Base-by-base conservation (phyloP, 2,888 invertebrate genomes). In the Tortricodes alternella region DNA sequence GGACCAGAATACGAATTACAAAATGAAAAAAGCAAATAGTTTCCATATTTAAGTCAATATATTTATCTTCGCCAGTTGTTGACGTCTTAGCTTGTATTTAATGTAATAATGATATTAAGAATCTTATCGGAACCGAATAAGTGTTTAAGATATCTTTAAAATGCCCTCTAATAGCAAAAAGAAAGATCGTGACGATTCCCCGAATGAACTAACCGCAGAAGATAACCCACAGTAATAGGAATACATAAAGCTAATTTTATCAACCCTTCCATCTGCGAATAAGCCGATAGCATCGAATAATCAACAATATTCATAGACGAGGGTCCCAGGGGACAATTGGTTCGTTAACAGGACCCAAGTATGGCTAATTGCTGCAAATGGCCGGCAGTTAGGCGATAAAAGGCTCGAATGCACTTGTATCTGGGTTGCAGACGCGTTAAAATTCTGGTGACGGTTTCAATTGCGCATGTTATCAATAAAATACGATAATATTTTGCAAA, bases 351-450 rank as follows among this genome's bases (percentile, higher is more conserved):
- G 66, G 65, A 64, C 68, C 71, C 72, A 75, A 75, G 74, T 74
- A 75, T 69, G 65, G 74, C 79, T 86, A 86, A 88, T 88, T 86
- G 84, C 82, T 79, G 84, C 84, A 82, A 87, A 86, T 82, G 78
- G 74, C 66, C 62, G 71, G 68, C 72, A 73, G 80, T 83, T 79
- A 73, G 72, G 79, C 77, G 80, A 80, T 83, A 80, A 78, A 80
- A 78, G 77, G 68, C 67, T 62, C 63, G 67, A 57, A 67, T 64
- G 61, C 53, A 53, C 64, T 66, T 69, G 64, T 70, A 9, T 18
- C 29, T 32, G 13, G 27, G 29, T 9, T 16, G n/a, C 9, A 37
- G 27, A n/a, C n/a, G 9, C 34, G 19, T 23, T 44, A 16, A 44
- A 29, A 29, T 29, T 29, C 44, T 41, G 24, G 13, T 7, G 23